Evolutionary conservation across 1,140 invertebrate species (phyloP).

Genomic region (Leptinotarsa defecta): DNA sequence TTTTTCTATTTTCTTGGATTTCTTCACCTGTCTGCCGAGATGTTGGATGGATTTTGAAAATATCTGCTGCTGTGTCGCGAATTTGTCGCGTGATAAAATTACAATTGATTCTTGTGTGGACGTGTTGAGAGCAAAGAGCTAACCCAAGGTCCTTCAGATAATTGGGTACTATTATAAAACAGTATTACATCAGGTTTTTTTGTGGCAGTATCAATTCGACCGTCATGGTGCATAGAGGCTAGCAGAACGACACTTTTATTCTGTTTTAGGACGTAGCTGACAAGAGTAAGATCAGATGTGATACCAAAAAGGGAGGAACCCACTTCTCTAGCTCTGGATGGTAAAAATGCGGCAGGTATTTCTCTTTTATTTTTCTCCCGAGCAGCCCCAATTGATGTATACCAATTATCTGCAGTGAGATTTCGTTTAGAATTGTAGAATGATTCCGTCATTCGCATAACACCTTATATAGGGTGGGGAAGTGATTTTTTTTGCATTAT

Average conservation of each 20-base stretch:
- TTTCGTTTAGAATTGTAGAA: conserved; percentile 38
- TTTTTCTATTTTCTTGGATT: no score
- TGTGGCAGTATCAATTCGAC: no score
- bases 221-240: no score
- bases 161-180: not conserved
- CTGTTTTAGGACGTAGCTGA: no score
- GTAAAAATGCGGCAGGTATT: conserved; percentile 46
- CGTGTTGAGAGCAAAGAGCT: not conserved
- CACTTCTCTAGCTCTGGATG: conserved; percentile 28
- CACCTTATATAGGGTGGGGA: not conserved
- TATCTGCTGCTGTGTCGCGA: no score
- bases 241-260: no score
- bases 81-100: not conserved
- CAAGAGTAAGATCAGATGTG: no score
- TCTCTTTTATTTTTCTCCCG: conserved; percentile 49
- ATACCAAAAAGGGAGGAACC: no score
- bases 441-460: not conserved
- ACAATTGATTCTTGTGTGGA: not conserved
- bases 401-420: conserved; percentile 49
- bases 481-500: conserved; percentile 21
- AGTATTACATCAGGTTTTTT: no score
- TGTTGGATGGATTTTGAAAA: no score
- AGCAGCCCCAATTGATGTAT: conserved; percentile 39
- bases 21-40: no score
- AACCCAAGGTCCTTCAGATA: conserved; percentile 8